These are phyloP conservation scores for Oxystoma pomonae DNA, from an alignment of 2,888 invertebrate genomes.

Conservation along the genomic window DNA sequence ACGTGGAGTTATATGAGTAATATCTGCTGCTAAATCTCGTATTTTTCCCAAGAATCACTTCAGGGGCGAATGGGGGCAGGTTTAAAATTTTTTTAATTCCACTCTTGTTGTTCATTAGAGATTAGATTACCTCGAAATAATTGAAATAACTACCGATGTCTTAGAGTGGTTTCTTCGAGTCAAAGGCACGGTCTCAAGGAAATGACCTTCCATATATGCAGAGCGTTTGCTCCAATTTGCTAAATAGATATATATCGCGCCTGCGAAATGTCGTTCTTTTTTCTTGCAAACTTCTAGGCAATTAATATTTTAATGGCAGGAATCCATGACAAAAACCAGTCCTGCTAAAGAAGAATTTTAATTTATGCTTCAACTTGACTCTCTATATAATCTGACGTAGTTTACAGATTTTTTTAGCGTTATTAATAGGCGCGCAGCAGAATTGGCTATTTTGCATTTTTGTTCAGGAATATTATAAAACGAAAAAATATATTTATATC, in stretches of 20 bases:
- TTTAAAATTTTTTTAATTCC: too few relatives aligned
- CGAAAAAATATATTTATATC: too few relatives aligned
- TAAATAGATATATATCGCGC: slow-evolving; percentile 10
- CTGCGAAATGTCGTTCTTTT: background rate
- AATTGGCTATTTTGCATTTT: background rate
- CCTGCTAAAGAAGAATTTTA: background rate
- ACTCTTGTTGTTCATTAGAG: too few relatives aligned
- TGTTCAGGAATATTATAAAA: background rate
- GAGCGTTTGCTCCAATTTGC: slow-evolving; percentile 19
- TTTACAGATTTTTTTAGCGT: background rate
- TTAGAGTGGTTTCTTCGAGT: too few relatives aligned
- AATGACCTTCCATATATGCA: slow-evolving; percentile 18
- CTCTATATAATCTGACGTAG: background rate
- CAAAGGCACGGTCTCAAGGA: slow-evolving; percentile 16
- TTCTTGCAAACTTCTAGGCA: background rate
- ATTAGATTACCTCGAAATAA: too few relatives aligned
- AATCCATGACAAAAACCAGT: background rate
- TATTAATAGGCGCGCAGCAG: background rate
- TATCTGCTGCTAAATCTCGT: too few relatives aligned
- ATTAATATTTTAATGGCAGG: background rate
- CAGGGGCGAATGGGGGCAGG: too few relatives aligned
- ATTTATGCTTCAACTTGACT: background rate
- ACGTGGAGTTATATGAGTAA: too few relatives aligned
- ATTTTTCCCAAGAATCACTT: too few relatives aligned
- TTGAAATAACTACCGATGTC: too few relatives aligned